Conservation (phyloP, 2,888 invertebrate species). For the Tricholauxania praeusta region DNA sequence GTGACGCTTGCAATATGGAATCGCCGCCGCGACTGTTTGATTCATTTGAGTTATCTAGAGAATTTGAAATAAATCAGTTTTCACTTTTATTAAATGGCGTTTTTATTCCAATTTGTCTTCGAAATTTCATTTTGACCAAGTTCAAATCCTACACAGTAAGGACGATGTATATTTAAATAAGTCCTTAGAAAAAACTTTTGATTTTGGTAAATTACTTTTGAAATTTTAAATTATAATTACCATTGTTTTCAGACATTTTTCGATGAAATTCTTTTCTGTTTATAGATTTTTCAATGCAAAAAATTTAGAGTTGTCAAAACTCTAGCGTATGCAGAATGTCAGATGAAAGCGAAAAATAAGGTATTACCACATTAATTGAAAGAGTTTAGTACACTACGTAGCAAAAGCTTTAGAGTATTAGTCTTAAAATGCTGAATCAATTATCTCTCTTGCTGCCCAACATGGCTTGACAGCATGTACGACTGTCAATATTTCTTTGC, state of each 20-base stretch:
- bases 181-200: too few species aligned
- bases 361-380: too few species aligned
- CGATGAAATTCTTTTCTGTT: conserved; percentile 23
- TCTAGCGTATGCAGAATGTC: conserved; percentile 56
- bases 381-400: too few species aligned
- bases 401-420: too few species aligned
- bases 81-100: neutral
- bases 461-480: too few species aligned
- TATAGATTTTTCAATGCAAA: conserved; percentile 41
- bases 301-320: conserved; percentile 50
- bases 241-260: conserved; percentile 66
- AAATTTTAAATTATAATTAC: conserved; percentile 50
- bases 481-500: too few species aligned
- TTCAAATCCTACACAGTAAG: neutral
- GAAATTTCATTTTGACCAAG: conserved; percentile 3
- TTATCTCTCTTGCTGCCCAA: too few species aligned
- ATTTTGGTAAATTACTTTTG: too few species aligned
- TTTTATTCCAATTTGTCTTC: neutral
- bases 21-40: conserved; percentile 62
- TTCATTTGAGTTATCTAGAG: conserved; percentile 64
- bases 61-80: conserved; percentile 16
- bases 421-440: too few species aligned
- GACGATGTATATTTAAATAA: too few species aligned
- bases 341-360: conserved; percentile 36
- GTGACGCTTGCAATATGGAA: conserved; percentile 59